Percentiles rank a stretch among this genome's conserved stretches.
These are phyloP conservation scores for Crocodylus rhombifer DNA, from an alignment of 2,797 vertebrate species.

Conservation along the genomic window DNA sequence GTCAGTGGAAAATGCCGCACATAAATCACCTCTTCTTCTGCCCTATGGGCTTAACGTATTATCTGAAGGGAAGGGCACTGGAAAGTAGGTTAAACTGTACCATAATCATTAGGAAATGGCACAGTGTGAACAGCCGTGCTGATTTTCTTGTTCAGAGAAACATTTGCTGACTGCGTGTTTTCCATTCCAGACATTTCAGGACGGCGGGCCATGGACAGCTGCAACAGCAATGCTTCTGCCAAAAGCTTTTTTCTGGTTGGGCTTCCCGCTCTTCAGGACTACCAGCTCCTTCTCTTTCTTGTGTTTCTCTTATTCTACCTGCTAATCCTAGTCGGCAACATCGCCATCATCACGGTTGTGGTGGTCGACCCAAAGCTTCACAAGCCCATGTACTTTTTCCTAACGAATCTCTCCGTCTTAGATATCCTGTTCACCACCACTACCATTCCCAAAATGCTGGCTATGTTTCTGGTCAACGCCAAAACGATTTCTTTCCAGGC, in stretches of 20 bases:
- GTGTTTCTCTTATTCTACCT: slow-evolving; percentile 63
- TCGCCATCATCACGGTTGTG: slow-evolving; percentile 42
- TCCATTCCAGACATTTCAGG: not conserved
- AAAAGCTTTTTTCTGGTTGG: slow-evolving; percentile 63
- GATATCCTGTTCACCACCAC: slow-evolving; percentile 72
- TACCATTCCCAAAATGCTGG: slow-evolving; percentile 47
- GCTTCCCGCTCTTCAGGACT: slow-evolving; percentile 56
- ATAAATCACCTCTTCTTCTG: too few species aligned
- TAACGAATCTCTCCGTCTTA: slow-evolving; percentile 63
- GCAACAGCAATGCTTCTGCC: not conserved
- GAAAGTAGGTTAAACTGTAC: not conserved
- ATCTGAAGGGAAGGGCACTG: too few species aligned
- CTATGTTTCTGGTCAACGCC: not conserved
- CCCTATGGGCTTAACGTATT: too few species aligned
- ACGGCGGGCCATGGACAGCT: not conserved
- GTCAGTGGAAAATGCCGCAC: too few species aligned
- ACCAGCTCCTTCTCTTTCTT: slow-evolving; percentile 44
- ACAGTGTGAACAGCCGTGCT: too few species aligned
- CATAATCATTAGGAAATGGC: not conserved
- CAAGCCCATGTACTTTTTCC: slow-evolving; percentile 73
- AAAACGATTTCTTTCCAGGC: not conserved
- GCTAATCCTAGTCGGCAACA: slow-evolving; percentile 49
- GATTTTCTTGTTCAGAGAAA: not conserved
- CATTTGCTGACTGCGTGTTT: not conserved
- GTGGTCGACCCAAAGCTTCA: slow-evolving; percentile 38